These are phyloP conservation scores for Eristalinus aeneus DNA, from an alignment of 2,888 invertebrate genomes.

Conservation along the genomic window DNA sequence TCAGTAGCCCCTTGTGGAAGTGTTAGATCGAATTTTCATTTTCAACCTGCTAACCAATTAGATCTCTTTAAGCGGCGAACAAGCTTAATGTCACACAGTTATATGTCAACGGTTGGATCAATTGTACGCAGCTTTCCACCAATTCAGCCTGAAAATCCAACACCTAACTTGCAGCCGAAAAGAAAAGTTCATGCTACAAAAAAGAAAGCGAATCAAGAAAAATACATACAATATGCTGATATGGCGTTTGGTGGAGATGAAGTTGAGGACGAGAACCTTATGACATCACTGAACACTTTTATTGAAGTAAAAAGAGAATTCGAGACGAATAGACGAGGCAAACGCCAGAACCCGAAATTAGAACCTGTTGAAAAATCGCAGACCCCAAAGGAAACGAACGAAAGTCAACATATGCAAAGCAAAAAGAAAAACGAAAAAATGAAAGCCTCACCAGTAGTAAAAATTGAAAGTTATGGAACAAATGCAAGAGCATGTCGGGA, in stretches of 20 bases:
- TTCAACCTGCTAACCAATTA: slow-evolving; percentile 19
- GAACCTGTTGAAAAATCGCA: slow-evolving; percentile 4
- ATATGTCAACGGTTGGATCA: slow-evolving; percentile 77
- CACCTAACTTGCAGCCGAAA: slow-evolving; percentile 12
- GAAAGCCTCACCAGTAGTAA: slow-evolving; percentile 57
- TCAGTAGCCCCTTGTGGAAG: slow-evolving; percentile 40
- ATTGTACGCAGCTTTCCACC: slow-evolving; percentile 78
- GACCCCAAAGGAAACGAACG: background rate
- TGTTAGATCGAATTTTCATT: slow-evolving; percentile 18
- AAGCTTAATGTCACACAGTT: slow-evolving; percentile 77
- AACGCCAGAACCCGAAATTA: slow-evolving; percentile 6
- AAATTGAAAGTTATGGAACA: slow-evolving; percentile 50
- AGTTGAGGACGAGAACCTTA: slow-evolving; percentile 77
- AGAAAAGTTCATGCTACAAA: slow-evolving; percentile 50
- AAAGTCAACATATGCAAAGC: background rate
- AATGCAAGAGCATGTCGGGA: background rate
- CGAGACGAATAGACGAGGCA: slow-evolving; percentile 71
- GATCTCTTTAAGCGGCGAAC: slow-evolving; percentile 76
- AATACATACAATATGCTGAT: slow-evolving; percentile 78
- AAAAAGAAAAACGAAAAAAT: slow-evolving; percentile 7
- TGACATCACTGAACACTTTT: slow-evolving; percentile 77
- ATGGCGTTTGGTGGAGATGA: slow-evolving; percentile 77
- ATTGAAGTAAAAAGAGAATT: slow-evolving; percentile 79
- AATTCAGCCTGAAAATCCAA: slow-evolving; percentile 69
- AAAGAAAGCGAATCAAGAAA: slow-evolving; percentile 72